Base-by-base conservation (phyloP, 2,113 vertebrate species). In the Triplophysa siluroides region DNA sequence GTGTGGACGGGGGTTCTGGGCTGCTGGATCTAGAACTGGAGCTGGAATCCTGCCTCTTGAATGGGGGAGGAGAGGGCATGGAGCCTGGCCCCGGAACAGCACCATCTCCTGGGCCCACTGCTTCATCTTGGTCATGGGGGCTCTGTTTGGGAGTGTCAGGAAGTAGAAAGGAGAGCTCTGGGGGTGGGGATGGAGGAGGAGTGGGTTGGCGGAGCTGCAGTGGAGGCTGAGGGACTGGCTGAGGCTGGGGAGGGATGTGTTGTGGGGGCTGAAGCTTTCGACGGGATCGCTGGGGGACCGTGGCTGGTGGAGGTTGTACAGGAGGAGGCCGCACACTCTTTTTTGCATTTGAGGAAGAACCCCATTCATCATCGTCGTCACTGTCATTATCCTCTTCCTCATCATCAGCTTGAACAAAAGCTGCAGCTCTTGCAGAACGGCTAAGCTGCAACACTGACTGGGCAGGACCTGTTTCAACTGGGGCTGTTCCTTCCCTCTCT, bases 101-200 rank as follows among this genome's bases (percentile, higher is more conserved):
- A 7, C 72, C 78, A 12, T 69, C 70, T 8, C 67, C 83, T 14
- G 83, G 87, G 62, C 76, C 82, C n/a, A 89, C 89, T 2, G 87
- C 87, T 13, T 93, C 82, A 0, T 91, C 90, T 54, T 87, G 73
- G 74, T 91, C 90, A 2, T 89, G 92, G 3, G 93, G 93, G 74
- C 93, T 94, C 83, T 94, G 93, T 84, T 93, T 94, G 69, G 93
- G 93, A 79, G 93, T 94, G 85, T 94, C 93, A 0, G 93, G 93
- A 5, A 94, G 81, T 9, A 90, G 91, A 76, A 93, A 94, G 62
- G 92, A 88, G 62, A 87, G 81, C 72, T 93, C 88, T 2, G 91
- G 92, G 0, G 92, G 92, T 10, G 92, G 93, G 41, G 93, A 93
- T 5, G 92, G 92, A 19, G 93, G 92, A 62, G 93, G 93, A 10